Base-by-base conservation (phyloP, 1,140 invertebrate genomes). In the Drosophila willistoni region DNA sequence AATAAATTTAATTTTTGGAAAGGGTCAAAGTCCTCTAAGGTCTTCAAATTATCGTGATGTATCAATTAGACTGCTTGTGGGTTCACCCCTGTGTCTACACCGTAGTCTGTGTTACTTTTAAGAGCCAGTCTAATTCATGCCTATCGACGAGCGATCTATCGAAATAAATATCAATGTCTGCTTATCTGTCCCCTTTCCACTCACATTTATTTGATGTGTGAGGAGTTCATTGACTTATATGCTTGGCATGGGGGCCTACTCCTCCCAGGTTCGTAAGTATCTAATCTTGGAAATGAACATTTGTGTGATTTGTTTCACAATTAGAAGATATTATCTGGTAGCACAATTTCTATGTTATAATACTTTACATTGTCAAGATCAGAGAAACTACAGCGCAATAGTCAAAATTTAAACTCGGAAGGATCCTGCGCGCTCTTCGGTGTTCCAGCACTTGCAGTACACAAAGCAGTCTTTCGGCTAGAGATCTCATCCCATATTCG, bases 131-230 rank as follows among this genome's bases (percentile, higher is more conserved):
- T 51, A 51, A 51, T 10, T 1, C 17, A 19, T 1, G 19, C 17
- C 44, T 22, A 22, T 19, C 19, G 7, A 17, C 7, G n/a, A 19
- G 19, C 14, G 44, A 47, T 47, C 44, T 14, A 39, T 59, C 34
- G 33, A 59, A 59, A 59, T 19, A 34, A 14, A 17, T 36, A 39
- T 59, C 56, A 39, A 39, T 59, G 14, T 34, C 17, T 59, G 56
- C 56, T 59, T 59, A 59, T 59, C 55, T 34, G 33, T 25, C 56
- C 56, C 25, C 54, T 56, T 33, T 56, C 54, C 54, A 25, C 56
- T 36, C 17, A 36, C 33, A 14, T 39, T 57, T 36, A 59, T 12
- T 36, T 2, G 33, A 39, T 14, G 17, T 14, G n/a, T 19, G 34
- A 17, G 17, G 17, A 59, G 56, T 59, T 59, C 56, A 59, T 59